Conservation (phyloP, 2,797 vertebrate species). For the Pantherophis alleghaniensis region DNA sequence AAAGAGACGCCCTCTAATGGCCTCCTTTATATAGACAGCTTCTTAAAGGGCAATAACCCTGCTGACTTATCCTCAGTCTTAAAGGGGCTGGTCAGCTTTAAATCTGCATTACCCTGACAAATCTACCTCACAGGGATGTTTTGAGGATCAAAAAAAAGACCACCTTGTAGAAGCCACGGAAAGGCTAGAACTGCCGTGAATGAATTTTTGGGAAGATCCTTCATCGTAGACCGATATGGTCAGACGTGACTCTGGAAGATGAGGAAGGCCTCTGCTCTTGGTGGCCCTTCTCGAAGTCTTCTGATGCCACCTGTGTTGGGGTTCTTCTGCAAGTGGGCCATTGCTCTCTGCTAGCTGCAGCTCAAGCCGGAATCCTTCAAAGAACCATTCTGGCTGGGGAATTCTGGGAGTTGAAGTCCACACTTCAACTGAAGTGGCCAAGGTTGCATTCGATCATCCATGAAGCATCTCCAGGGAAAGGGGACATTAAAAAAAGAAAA, state of each 20-base stretch:
- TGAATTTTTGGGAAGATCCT: not conserved
- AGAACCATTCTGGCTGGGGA: not conserved
- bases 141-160: not conserved
- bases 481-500: not conserved
- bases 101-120: no score
- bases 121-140: not conserved
- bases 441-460: not conserved
- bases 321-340: not conserved
- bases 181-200: not conserved
- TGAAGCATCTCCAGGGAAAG: not conserved
- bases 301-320: not conserved
- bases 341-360: not conserved
- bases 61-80: no score
- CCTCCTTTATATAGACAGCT: no score
- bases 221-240: not conserved
- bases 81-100: no score
- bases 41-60: no score
- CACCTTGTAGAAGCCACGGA: not conserved
- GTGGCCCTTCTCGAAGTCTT: not conserved
- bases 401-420: not conserved
- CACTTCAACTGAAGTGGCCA: not conserved
- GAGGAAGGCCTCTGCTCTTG: not conserved
- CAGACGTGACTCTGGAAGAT: not conserved
- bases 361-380: not conserved
- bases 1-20: no score